Percentiles rank a stretch among this genome's conserved stretches.
phyloP scores from a whole-genome alignment of 53 echinoderm and acorn worm genomes.

The Luidia sarsii region DNA sequence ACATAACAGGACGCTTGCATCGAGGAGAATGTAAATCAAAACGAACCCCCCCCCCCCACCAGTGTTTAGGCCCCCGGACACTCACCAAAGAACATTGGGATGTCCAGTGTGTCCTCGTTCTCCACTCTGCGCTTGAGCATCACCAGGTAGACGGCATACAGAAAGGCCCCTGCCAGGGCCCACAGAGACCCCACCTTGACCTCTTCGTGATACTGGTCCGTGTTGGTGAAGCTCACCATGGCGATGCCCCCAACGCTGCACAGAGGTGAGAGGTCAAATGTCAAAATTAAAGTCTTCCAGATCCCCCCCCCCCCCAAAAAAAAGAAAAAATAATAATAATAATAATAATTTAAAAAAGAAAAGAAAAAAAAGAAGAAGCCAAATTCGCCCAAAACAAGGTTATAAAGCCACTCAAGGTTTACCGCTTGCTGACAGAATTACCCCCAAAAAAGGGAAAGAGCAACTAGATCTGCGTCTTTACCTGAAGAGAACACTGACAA shows the following conservation, averaged over 20 bases:
- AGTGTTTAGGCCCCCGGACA: neutral
- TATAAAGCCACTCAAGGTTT: too few species aligned
- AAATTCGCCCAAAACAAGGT: too few species aligned
- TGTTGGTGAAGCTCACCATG: slow-evolving; percentile 80
- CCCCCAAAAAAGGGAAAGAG: too few species aligned
- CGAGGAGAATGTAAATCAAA: too few species aligned
- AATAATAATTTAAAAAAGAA: too few species aligned
- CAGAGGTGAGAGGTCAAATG: neutral
- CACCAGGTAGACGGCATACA: slow-evolving; percentile 94
- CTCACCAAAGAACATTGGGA: slow-evolving; percentile 99
- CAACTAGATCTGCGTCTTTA: too few species aligned
- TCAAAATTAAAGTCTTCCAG: neutral
- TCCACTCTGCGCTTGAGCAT: slow-evolving; percentile 94
- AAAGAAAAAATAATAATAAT: too few species aligned
- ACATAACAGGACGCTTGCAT: too few species aligned
- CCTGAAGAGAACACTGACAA: slow-evolving; percentile 88
- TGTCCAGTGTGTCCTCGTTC: slow-evolving; percentile 92
- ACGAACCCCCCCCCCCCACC: too few species aligned
- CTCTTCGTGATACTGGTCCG: slow-evolving; percentile 45
- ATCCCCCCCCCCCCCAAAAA: too few species aligned
- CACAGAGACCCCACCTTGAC: slow-evolving; percentile 84
- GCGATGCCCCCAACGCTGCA: slow-evolving; percentile 88
- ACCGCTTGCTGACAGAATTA: too few species aligned
- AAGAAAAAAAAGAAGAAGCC: neutral
- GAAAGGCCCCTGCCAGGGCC: slow-evolving; percentile 86